Conservation (phyloP, 2,797 vertebrate genomes). For the Xenopus petersii region DNA sequence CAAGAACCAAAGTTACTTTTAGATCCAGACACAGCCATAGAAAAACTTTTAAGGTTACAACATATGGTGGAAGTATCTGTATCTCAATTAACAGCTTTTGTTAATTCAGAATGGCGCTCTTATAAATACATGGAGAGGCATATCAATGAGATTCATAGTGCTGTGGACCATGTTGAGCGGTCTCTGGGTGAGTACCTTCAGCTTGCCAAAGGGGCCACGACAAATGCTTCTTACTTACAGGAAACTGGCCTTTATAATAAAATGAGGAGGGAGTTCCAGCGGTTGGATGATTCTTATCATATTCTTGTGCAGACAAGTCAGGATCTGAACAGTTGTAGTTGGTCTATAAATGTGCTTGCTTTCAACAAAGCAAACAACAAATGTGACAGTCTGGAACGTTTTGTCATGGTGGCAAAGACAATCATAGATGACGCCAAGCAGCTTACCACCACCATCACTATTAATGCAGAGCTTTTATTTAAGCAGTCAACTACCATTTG, state of each 20-base stretch:
- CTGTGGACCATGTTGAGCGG: constrained; percentile 78
- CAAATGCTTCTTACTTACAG: constrained; percentile 75
- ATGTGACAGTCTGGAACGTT: constrained; percentile 86
- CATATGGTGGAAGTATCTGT: constrained; percentile 75
- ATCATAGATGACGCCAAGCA: constrained; percentile 87
- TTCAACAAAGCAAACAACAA: constrained; percentile 77
- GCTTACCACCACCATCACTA: constrained; percentile 79
- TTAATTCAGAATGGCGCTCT: constrained; percentile 82
- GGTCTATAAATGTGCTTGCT: constrained; percentile 78
- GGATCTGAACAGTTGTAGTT: constrained; percentile 74
- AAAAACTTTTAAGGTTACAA: constrained; percentile 77
- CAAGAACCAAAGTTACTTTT: constrained; percentile 70
- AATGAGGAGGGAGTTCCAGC: constrained; percentile 81
- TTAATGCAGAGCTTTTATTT: constrained; percentile 82
- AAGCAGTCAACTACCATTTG: constrained; percentile 59
- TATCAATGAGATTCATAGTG: constrained; percentile 75
- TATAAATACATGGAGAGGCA: constrained; percentile 82
- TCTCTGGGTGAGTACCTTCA: constrained; percentile 76
- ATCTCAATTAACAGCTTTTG: constrained; percentile 68
- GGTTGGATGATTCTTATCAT: constrained; percentile 89
- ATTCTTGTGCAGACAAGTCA: constrained; percentile 86
- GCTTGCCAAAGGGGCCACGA: constrained; percentile 77
- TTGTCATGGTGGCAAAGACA: constrained; percentile 87
- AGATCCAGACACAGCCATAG: constrained; percentile 82
- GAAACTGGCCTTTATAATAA: constrained; percentile 81